These are phyloP conservation scores for Pterocles gutturalis DNA, from an alignment of 2,113 vertebrate species.

Conservation along the genomic window DNA sequence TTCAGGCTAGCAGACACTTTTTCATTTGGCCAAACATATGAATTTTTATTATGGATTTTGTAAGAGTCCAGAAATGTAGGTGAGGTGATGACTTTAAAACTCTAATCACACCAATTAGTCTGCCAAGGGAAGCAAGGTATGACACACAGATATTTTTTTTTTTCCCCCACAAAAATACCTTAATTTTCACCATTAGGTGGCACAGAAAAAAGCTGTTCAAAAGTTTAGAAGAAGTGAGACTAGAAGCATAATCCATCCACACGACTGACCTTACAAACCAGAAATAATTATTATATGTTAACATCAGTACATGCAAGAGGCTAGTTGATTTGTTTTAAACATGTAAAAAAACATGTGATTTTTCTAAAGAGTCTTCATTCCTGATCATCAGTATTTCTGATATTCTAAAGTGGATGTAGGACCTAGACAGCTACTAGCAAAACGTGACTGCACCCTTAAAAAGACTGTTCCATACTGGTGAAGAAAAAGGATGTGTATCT, in stretches of 20 bases:
- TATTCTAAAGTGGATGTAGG: neutral
- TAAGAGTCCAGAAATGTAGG: slow-evolving; percentile 30
- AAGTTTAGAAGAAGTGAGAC: neutral
- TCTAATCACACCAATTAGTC: neutral
- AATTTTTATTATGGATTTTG: slow-evolving; percentile 5
- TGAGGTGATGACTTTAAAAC: neutral
- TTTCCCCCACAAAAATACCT: neutral
- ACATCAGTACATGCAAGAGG: neutral
- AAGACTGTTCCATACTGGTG: neutral
- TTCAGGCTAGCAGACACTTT: slow-evolving; percentile 17
- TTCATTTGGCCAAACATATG: neutral
- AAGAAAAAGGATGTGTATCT: neutral
- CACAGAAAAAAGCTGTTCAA: neutral
- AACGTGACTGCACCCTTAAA: neutral
- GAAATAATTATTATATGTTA: neutral
- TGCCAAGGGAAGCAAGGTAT: slow-evolving; percentile 10
- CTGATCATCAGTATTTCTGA: neutral
- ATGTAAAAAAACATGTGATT: neutral
- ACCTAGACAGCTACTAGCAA: neutral
- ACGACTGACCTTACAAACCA: neutral
- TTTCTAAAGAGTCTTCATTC: neutral
- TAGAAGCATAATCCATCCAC: neutral
- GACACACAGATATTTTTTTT: neutral
- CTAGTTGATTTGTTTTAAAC: neutral
- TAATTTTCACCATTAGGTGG: neutral